phyloP scores from a whole-genome alignment of 2,113 vertebrate genomes.

The Dolichallabes microphthalmus region DNA sequence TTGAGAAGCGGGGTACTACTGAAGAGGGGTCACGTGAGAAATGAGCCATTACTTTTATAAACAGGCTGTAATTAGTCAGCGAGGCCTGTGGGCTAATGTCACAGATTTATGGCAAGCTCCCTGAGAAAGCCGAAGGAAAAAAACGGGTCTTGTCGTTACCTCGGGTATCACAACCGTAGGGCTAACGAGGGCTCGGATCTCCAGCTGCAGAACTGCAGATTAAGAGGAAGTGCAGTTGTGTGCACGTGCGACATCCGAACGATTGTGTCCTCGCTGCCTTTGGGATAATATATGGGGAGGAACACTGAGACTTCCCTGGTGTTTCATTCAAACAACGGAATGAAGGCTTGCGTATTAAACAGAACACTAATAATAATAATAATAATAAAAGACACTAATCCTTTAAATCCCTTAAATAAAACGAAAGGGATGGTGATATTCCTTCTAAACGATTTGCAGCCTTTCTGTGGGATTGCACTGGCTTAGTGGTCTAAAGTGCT shows the following conservation, averaged over 20 bases:
- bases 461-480: conserved; percentile 69
- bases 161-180: conserved; percentile 29
- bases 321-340: conserved; percentile 36
- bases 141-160: conserved; percentile 55
- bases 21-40: conserved; percentile 53
- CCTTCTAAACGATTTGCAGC: conserved; percentile 72
- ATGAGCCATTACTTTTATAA: conserved; percentile 67
- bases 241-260: not conserved
- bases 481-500: conserved; percentile 70
- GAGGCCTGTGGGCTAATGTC: conserved; percentile 64
- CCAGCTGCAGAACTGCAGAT: conserved; percentile 23
- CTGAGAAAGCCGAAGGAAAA: conserved; percentile 61
- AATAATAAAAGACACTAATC: conserved; percentile 42
- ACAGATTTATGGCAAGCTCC: conserved; percentile 67
- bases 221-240: not conserved
- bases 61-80: conserved; percentile 69
- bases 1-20: too few relatives aligned
- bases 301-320: not conserved
- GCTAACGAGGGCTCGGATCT: conserved; percentile 24
- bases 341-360: conserved; percentile 42
- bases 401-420: conserved; percentile 52
- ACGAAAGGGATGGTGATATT: conserved; percentile 67
- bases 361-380: conserved; percentile 19
- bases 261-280: conserved; percentile 12
- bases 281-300: not conserved